phyloP scores from a whole-genome alignment of 2,888 invertebrate genomes.

The Endomychus coccineus region DNA sequence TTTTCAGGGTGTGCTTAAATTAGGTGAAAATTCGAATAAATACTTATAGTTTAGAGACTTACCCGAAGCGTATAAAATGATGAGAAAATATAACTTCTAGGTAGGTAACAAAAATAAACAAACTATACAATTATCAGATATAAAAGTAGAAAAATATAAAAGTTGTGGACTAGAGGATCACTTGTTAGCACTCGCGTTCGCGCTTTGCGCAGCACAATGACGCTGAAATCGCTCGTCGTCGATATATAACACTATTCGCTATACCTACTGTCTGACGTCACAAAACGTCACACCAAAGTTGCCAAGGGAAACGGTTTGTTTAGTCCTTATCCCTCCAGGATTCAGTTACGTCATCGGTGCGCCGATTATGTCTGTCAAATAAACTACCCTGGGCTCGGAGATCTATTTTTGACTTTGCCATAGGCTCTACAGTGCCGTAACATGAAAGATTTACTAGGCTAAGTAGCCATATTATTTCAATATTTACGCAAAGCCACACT shows the following conservation, averaged over 20 bases:
- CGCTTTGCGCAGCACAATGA: conserved; percentile 40
- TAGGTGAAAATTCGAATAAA: too few relatives aligned
- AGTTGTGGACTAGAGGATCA: conserved; percentile 42
- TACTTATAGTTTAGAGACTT: too few relatives aligned
- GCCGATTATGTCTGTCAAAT: too few relatives aligned
- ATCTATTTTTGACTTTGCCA: too few relatives aligned
- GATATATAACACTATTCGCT: conserved; percentile 39
- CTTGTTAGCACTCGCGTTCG: conserved; percentile 35
- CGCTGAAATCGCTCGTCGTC: conserved; percentile 35
- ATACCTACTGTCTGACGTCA: conserved; percentile 38
- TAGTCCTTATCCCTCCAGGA: conserved; percentile 45
- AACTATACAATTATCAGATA: conserved; percentile 42
- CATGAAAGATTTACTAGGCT: too few relatives aligned
- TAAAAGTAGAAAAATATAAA: conserved; percentile 45
- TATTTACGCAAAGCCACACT: too few relatives aligned
- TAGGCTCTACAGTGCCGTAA: too few relatives aligned
- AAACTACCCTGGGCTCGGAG: too few relatives aligned
- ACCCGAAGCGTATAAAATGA: conserved; percentile 40
- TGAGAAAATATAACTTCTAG: conserved; percentile 39
- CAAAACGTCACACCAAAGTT: conserved; percentile 36
- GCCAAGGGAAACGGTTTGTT: conserved; percentile 40
- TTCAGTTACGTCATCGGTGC: conserved; percentile 55
- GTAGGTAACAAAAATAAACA: conserved; percentile 40
- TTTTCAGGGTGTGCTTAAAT: too few relatives aligned
- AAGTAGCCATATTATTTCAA: too few relatives aligned